Conservation (phyloP, 2,888 invertebrate genomes). For the Cynaeus angustus region DNA sequence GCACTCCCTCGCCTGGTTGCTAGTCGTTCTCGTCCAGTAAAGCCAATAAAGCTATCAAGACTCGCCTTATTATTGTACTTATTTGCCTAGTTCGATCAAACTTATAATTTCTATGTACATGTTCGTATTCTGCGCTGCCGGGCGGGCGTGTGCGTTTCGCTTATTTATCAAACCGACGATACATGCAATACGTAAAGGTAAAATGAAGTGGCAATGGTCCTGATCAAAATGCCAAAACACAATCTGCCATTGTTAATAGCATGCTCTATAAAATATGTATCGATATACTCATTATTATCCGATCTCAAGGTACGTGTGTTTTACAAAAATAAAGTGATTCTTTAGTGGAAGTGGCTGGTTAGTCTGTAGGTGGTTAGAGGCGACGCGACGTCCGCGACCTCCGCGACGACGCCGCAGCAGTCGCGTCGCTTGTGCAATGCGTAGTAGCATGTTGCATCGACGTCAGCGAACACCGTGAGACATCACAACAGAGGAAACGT, state of each 20-base stretch:
- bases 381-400: conserved; percentile 48
- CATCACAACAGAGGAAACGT: conserved; percentile 62
- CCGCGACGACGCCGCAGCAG: conserved; percentile 44
- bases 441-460: conserved; percentile 59
- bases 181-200: conserved; percentile 49
- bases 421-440: conserved; percentile 62
- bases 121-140: conserved; percentile 67
- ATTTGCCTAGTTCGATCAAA: conserved; percentile 68
- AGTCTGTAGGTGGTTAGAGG: conserved; percentile 67
- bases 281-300: conserved; percentile 62
- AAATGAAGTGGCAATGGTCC: conserved; percentile 46
- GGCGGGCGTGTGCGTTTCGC: conserved; percentile 66
- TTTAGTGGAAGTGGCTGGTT: conserved; percentile 69
- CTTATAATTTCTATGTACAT: conserved; percentile 68
- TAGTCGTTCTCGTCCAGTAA: conserved; percentile 14
- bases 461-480: conserved; percentile 68
- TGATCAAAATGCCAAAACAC: conserved; percentile 54
- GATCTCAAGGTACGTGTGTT: conserved; percentile 65
- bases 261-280: conserved; percentile 59
- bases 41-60: conserved; percentile 59
- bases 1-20: conserved; percentile 44
- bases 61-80: conserved; percentile 67
- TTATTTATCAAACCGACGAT: conserved; percentile 55
- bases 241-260: conserved; percentile 57
- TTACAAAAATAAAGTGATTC: conserved; percentile 68